A percentile compares a stretch with the other conserved stretches of the same genome.
These are phyloP conservation scores for Nycticorax nycticorax DNA, from an alignment of 2,113 vertebrate genomes.

Conservation along the genomic window DNA sequence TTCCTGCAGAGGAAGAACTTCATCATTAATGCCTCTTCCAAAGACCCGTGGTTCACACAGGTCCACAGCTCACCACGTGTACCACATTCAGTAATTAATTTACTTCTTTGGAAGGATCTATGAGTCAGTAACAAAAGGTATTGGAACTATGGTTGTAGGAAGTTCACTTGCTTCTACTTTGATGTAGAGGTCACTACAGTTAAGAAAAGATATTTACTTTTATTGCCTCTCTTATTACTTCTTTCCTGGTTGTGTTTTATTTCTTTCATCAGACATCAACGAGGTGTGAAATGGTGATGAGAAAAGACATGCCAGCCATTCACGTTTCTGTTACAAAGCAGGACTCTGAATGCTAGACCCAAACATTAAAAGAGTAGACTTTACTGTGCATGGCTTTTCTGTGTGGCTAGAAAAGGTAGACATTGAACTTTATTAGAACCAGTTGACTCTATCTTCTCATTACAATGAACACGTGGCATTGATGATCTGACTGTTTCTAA, in stretches of 20 bases:
- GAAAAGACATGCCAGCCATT: not conserved
- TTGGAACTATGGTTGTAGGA: not conserved
- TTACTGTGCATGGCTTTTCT: not conserved
- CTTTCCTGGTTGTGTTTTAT: not conserved
- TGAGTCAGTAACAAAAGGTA: not conserved
- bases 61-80: accelerated
- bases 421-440: not conserved
- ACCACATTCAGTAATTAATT: not conserved
- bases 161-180: not conserved
- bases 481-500: not conserved
- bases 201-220: not conserved
- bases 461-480: not conserved
- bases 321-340: not conserved
- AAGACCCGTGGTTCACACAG: not conserved
- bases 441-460: not conserved
- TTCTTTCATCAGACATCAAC: not conserved
- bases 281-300: not conserved
- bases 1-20: not conserved
- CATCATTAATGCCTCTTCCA: not conserved
- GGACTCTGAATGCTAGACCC: not conserved
- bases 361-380: not conserved
- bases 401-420: not conserved
- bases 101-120: not conserved
- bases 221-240: not conserved
- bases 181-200: not conserved